Evolutionary conservation across 2,888 invertebrate genomes (phyloP).

Genomic region (Melitaea athalia): DNA sequence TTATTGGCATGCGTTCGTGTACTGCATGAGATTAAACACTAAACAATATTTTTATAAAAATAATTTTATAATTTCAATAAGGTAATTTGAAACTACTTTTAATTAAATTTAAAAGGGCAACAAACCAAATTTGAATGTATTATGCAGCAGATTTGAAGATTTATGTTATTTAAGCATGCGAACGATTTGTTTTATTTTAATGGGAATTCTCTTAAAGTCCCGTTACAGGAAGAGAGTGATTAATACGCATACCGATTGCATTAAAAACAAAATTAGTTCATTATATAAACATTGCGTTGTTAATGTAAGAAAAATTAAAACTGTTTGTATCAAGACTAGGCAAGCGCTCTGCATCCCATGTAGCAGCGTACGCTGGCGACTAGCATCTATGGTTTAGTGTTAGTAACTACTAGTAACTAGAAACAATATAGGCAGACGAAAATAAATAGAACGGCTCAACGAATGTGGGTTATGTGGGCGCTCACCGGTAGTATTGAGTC

Average conservation of each 20-base stretch:
- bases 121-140: conserved; percentile 35
- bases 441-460: conserved; percentile 61
- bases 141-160: conserved; percentile 25
- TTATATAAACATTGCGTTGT: no score
- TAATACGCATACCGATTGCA: conserved; percentile 9
- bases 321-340: conserved; percentile 32
- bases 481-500: conserved; percentile 58
- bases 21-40: conserved; percentile 24
- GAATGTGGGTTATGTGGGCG: conserved; percentile 57
- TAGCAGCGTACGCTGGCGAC: conserved; percentile 49
- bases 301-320: background rate
- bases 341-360: conserved; percentile 45
- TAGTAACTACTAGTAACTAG: conserved; percentile 32
- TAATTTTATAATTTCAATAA: conserved; percentile 23
- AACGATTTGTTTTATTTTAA: conserved; percentile 36
- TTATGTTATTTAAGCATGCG: conserved; percentile 35
- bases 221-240: conserved; percentile 30
- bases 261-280: background rate
- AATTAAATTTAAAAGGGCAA: conserved; percentile 37
- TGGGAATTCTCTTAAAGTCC: conserved; percentile 25
- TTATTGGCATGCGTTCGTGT: conserved; percentile 40
- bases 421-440: conserved; percentile 51
- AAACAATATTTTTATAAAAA: conserved; percentile 24
- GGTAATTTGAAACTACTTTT: conserved; percentile 34
- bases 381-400: conserved; percentile 49